Evolutionary conservation across 2,797 vertebrate genomes (phyloP).

Genomic region (Benthosema pterotum): DNA sequence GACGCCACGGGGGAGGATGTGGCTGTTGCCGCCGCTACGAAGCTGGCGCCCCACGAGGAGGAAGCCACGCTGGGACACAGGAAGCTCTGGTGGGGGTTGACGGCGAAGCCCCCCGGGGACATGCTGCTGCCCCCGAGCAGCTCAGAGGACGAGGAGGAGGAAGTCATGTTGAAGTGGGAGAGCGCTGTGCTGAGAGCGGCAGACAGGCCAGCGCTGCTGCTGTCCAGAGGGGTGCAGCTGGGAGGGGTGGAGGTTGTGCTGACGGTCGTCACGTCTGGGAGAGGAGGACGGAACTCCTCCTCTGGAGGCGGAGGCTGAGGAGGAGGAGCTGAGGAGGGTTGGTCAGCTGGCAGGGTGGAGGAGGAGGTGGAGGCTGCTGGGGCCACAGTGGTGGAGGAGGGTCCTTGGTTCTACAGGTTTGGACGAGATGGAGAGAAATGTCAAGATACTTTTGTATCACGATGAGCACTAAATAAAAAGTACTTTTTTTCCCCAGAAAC

Average conservation of each 20-base stretch:
- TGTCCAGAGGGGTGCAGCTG: constrained; percentile 27
- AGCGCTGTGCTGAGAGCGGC: constrained; percentile 78
- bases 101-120: constrained; percentile 85
- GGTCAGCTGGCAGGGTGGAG: constrained; percentile 23
- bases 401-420: no score
- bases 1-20: no score
- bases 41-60: constrained; percentile 59
- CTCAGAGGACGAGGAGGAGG: no score
- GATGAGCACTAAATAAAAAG: no score
- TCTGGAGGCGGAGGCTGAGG: constrained; percentile 65
- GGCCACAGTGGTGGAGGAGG: no score
- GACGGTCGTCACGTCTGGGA: constrained; percentile 62
- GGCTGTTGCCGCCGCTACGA: no score
- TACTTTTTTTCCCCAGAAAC: no score
- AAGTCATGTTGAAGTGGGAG: constrained; percentile 74
- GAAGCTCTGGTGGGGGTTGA: constrained; percentile 97
- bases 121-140: constrained; percentile 61
- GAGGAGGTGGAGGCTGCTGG: no score
- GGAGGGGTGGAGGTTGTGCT: constrained; percentile 44
- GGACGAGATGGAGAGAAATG: background rate
- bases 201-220: constrained; percentile 58
- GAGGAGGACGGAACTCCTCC: constrained; percentile 76
- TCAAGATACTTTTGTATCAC: no score
- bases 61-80: constrained; percentile 82
- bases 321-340: constrained; percentile 56